Conservation (phyloP, 1,140 invertebrate species). For the Lepidurus apus region DNA sequence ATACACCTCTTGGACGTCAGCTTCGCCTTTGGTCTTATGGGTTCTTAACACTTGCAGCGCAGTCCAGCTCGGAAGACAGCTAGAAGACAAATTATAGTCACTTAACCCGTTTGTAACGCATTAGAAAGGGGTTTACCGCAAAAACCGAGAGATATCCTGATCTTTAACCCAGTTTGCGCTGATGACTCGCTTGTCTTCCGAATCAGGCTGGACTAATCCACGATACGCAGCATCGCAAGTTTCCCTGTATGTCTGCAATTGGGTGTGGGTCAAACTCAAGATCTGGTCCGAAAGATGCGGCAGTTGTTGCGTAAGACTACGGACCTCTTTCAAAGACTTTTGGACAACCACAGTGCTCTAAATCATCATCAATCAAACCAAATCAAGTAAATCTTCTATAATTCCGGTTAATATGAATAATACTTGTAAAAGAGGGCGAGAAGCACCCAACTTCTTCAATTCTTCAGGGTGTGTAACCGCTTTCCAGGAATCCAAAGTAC, state of each 20-base stretch:
- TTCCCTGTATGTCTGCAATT: conserved; percentile 66
- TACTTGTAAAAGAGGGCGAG: conserved; percentile 65
- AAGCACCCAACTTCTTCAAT: conserved; percentile 55
- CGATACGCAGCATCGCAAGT: conserved; percentile 68
- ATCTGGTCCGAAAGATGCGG: conserved; percentile 65
- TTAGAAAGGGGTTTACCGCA: conserved; percentile 54
- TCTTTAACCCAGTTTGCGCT: conserved; percentile 89
- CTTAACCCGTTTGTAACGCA: neutral
- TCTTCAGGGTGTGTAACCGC: conserved; percentile 61
- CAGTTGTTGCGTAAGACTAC: conserved; percentile 61
- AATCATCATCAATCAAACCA: neutral
- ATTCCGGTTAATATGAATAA: conserved; percentile 33
- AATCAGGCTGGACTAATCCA: conserved; percentile 70
- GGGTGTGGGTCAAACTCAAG: conserved; percentile 61
- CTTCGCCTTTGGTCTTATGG: conserved; percentile 29
- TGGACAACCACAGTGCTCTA: conserved; percentile 68
- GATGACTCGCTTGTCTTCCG: conserved; percentile 71
- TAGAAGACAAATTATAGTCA: too few relatives aligned
- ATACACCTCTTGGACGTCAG: conserved; percentile 46
- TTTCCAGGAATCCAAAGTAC: conserved; percentile 67
- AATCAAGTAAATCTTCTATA: too few relatives aligned
- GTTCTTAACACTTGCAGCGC: conserved; percentile 55
- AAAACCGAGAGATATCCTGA: conserved; percentile 85
- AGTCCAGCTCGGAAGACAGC: conserved; percentile 75
- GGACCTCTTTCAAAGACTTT: conserved; percentile 61